Conservation (phyloP, 30 jellyfish, hydroid and myxozoan genomes). For the Morbakka virulenta region DNA sequence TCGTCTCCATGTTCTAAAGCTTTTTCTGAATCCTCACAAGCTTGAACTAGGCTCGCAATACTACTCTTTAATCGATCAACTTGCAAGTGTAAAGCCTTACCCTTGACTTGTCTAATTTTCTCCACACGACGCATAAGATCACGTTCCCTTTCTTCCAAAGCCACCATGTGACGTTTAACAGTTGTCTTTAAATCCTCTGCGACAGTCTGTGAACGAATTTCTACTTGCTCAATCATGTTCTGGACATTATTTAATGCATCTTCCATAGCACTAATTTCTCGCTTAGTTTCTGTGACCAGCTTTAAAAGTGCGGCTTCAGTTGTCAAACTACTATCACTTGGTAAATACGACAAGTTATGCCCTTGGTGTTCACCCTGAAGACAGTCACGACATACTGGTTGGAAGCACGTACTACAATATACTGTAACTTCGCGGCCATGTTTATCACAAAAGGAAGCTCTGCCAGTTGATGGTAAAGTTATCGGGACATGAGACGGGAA, state of each 20-base stretch:
- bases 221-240: constrained; percentile 82
- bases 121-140: constrained; percentile 88
- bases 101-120: constrained; percentile 87
- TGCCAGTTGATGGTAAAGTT: constrained; percentile 14
- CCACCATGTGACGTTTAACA: constrained; percentile 88
- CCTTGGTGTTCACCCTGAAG: constrained; percentile 72
- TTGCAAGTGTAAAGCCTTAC: constrained; percentile 73
- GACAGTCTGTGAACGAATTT: constrained; percentile 67
- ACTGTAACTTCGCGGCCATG: constrained; percentile 75
- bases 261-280: constrained; percentile 80
- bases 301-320: constrained; percentile 45
- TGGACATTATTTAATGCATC: constrained; percentile 64
- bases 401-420: constrained; percentile 71
- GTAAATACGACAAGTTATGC: constrained; percentile 59
- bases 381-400: constrained; percentile 89
- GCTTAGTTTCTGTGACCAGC: constrained; percentile 68
- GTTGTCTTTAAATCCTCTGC: constrained; percentile 78
- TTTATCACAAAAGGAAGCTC: constrained; percentile 66
- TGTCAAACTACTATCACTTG: constrained; percentile 41
- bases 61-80: constrained; percentile 61
- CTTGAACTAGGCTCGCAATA: constrained; percentile 24
- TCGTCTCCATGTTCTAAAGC: constrained; percentile 48
- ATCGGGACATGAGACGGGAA: constrained; percentile 19
- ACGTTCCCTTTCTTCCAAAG: constrained; percentile 93
- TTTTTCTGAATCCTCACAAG: constrained; percentile 71